phyloP scores from a whole-genome alignment of 2,113 vertebrate genomes.

The Gorsachius goisagi region DNA sequence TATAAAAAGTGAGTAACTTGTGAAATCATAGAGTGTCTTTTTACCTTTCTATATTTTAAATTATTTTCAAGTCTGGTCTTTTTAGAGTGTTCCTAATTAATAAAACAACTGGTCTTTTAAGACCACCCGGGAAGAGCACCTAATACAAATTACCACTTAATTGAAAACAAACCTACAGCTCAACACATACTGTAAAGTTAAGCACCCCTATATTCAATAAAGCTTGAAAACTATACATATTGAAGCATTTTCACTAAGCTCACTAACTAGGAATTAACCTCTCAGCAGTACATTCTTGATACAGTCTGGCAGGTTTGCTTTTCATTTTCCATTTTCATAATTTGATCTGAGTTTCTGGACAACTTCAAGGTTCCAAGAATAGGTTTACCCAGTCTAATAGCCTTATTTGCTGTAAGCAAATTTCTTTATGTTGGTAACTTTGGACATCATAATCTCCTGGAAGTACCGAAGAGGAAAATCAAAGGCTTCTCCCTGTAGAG shows the following conservation, averaged over 20 bases:
- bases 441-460: background rate
- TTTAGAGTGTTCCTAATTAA: background rate
- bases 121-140: background rate
- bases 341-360: background rate
- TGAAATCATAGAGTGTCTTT: background rate
- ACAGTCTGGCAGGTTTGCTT: background rate
- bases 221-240: background rate
- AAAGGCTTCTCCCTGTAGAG: background rate
- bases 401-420: background rate
- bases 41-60: background rate
- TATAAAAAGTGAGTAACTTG: background rate
- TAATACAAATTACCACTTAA: background rate
- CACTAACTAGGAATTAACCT: background rate
- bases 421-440: background rate
- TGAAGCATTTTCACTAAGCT: background rate
- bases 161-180: background rate
- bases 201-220: background rate
- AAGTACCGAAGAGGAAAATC: background rate
- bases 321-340: background rate
- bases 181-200: background rate
- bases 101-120: background rate
- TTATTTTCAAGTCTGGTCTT: background rate
- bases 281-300: background rate
- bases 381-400: background rate
- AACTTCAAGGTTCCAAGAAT: background rate